Base-by-base conservation (phyloP, 2,113 vertebrate species). In the Eolophus roseicapilla region DNA sequence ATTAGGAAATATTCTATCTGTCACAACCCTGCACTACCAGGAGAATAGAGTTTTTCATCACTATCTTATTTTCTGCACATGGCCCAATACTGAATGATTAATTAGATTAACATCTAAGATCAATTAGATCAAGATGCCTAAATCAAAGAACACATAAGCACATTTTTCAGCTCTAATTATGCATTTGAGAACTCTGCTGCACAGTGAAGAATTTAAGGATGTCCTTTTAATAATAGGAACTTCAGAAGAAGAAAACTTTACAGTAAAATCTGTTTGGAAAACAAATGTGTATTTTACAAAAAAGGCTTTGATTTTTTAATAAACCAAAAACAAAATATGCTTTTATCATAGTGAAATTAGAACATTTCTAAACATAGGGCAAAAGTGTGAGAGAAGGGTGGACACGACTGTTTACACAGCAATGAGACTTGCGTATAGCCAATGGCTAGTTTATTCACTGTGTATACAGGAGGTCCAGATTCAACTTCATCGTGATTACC, bases 1-100 rank as follows among this genome's bases (percentile, higher is more conserved):
- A 74, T 75, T 90, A 92, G 85, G 88, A 96, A 96, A 91, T 65
- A 86, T 69, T 93, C 64, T 63, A 50, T 88, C 67, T 73, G 47
- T 75, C 60, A 83, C 23, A 88, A 55, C 4, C 11, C 41, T 81
- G 11, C 35, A 47, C 19, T 86, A 17, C 3, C 19, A 87, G 35
- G 4, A 79, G 60, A 76, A 73, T 2, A 47, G 5, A 67, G 13
- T 9, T 96, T 91, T 92, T 91, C 55, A 60, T 62, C 63, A 79
- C 17, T 41, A 70, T 71, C 43, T 50, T 64, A 64, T 50, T 57
- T 80, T 90, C 71, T 57, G 39, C 18, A 81, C 11, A 21, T 24
- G 49, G 50, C 8, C 37, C 25, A 80, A 21, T 49, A 88, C 21
- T 43, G 19, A 59, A 14, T 47, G 63, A 81, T 52, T 4, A 24